Percentiles rank a stretch among this genome's conserved stretches.
phyloP scores from a whole-genome alignment of 2,797 vertebrate species.

The Rhodeus uyekii region DNA sequence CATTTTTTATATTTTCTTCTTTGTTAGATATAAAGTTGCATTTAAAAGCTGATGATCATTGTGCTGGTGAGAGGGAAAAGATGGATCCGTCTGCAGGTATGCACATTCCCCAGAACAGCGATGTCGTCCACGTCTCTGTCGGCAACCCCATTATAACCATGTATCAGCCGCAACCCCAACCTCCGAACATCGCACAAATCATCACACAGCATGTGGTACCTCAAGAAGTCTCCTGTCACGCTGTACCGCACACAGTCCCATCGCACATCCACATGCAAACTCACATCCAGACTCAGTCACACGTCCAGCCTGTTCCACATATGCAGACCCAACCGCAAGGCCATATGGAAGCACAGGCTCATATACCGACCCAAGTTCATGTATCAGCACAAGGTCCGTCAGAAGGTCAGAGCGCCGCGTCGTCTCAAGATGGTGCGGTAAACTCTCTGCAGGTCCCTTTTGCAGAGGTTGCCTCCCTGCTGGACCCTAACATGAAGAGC shows the following conservation, averaged over 20 bases:
- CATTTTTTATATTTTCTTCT: neutral
- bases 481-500: conserved; percentile 85
- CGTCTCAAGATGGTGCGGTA: conserved; percentile 39
- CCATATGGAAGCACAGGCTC: conserved; percentile 29
- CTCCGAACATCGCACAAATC: conserved; percentile 56
- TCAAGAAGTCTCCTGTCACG: conserved; percentile 54
- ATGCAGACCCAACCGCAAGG: conserved; percentile 33
- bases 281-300: conserved; percentile 50
- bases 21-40: conserved; percentile 3
- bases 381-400: conserved; percentile 32
- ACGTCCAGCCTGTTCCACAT: conserved; percentile 15
- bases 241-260: conserved; percentile 45
- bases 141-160: conserved; percentile 59
- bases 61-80: neutral
- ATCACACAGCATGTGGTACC: conserved; percentile 53
- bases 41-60: neutral
- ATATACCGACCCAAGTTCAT: conserved; percentile 39
- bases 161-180: conserved; percentile 53
- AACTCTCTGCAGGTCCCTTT: conserved; percentile 72
- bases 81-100: conserved; percentile 60
- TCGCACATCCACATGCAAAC: conserved; percentile 51
- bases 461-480: conserved; percentile 80
- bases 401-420: conserved; percentile 33
- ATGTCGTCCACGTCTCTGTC: conserved; percentile 55
- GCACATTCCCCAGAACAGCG: conserved; percentile 54